Conservation (phyloP, 1,140 invertebrate species). For the Argopecten irradians region DNA sequence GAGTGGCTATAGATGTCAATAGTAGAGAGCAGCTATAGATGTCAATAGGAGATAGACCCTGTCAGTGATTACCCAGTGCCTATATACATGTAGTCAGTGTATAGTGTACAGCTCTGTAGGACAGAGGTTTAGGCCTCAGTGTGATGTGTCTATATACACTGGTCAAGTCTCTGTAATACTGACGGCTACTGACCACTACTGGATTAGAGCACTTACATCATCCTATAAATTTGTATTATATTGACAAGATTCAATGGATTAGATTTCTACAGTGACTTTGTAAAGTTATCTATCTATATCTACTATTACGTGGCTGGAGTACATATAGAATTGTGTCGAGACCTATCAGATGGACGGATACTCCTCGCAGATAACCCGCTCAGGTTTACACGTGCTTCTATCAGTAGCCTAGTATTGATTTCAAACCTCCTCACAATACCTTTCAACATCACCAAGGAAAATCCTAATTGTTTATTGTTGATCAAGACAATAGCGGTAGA, state of each 20-base stretch:
- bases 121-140: background rate
- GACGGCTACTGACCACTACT: background rate
- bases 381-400: background rate
- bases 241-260: background rate
- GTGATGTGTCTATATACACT: background rate
- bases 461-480: background rate
- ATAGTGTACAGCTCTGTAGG: background rate
- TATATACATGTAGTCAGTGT: background rate
- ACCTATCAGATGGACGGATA: background rate
- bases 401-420: background rate
- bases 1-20: background rate
- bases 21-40: background rate
- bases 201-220: background rate
- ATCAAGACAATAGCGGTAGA: background rate
- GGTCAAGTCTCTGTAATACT: background rate
- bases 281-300: background rate
- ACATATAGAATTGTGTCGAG: background rate
- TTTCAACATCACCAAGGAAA: slow-evolving; percentile 1
- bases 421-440: background rate
- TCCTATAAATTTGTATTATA: background rate
- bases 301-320: background rate
- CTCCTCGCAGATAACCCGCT: background rate
- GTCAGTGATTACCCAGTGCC: background rate
- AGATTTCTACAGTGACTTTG: background rate
- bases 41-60: background rate